Conservation (phyloP, 2,113 vertebrate genomes). For the Lamprologus sp. region DNA sequence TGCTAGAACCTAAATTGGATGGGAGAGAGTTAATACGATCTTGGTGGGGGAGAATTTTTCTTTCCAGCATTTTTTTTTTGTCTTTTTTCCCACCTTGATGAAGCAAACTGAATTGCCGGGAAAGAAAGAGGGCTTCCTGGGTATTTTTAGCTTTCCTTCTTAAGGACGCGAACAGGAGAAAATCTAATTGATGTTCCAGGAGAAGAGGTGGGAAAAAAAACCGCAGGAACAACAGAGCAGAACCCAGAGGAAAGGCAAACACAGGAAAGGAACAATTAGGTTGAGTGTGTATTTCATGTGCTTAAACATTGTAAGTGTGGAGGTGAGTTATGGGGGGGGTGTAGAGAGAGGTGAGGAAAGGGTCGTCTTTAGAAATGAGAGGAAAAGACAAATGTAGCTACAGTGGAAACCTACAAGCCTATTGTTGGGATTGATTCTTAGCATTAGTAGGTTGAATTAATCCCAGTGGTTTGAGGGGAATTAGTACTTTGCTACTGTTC, state of each 20-base stretch:
- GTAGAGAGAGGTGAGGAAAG: not conserved
- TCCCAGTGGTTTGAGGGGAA: conserved; percentile 37
- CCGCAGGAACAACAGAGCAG: not conserved
- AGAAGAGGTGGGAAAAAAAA: not conserved
- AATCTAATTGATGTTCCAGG: conserved; percentile 33
- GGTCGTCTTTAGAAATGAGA: not conserved
- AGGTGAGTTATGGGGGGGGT: not conserved
- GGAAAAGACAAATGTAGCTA: not conserved
- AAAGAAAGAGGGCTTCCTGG: not conserved
- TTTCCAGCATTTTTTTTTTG: not conserved
- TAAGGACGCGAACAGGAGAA: not conserved
- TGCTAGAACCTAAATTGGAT: not conserved
- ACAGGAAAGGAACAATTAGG: not conserved
- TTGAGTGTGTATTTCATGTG: not conserved
- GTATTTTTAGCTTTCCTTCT: conserved; percentile 37
- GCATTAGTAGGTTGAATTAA: conserved; percentile 46
- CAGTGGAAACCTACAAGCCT: conserved; percentile 15
- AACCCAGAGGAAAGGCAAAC: not conserved
- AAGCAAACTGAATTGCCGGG: not conserved
- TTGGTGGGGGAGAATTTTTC: not conserved
- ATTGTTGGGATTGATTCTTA: conserved; percentile 24
- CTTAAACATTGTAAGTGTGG: not conserved
- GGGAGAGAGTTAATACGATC: not conserved
- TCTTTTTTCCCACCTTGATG: not conserved
- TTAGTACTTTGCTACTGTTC: conserved; percentile 39